phyloP scores from a whole-genome alignment of 1,140 invertebrate genomes.

The Hycleus cichorii region DNA sequence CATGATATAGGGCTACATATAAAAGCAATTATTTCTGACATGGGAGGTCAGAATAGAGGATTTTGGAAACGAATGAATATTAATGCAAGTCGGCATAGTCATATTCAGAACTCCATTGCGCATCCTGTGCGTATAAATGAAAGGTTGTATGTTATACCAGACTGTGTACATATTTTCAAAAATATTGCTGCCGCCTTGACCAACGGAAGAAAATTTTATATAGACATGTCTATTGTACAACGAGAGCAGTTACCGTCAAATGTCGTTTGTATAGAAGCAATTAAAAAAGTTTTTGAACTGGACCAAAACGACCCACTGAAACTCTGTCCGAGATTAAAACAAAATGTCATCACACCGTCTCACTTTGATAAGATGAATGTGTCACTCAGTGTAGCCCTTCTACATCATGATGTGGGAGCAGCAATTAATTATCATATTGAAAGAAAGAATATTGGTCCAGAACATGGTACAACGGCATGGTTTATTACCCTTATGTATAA shows the following conservation, averaged over 20 bases:
- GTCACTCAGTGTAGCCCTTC: neutral
- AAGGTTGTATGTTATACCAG: neutral
- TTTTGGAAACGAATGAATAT: slow-evolving; percentile 2
- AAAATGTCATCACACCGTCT: neutral
- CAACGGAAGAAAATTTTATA: neutral
- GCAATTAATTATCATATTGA: neutral
- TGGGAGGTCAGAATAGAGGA: slow-evolving; percentile 1
- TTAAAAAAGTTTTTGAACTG: slow-evolving; percentile 1
- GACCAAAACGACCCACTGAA: neutral
- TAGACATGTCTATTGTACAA: neutral
- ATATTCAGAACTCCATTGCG: neutral
- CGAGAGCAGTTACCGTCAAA: neutral
- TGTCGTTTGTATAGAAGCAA: neutral
- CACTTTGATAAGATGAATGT: slow-evolving; percentile 10
- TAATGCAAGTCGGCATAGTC: neutral
- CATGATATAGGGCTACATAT: neutral
- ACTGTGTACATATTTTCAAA: slow-evolving; percentile 2
- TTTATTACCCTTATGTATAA: slow-evolving; percentile 3
- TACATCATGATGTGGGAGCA: neutral
- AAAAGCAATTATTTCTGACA: neutral
- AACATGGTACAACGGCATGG: slow-evolving; percentile 2
- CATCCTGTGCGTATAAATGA: slow-evolving; percentile 1
- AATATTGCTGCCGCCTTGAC: slow-evolving; percentile 1
- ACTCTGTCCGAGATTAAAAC: slow-evolving; percentile 1
- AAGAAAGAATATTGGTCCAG: neutral